phyloP scores from a whole-genome alignment of 2,888 invertebrate genomes.

The Mesoligia furuncula region DNA sequence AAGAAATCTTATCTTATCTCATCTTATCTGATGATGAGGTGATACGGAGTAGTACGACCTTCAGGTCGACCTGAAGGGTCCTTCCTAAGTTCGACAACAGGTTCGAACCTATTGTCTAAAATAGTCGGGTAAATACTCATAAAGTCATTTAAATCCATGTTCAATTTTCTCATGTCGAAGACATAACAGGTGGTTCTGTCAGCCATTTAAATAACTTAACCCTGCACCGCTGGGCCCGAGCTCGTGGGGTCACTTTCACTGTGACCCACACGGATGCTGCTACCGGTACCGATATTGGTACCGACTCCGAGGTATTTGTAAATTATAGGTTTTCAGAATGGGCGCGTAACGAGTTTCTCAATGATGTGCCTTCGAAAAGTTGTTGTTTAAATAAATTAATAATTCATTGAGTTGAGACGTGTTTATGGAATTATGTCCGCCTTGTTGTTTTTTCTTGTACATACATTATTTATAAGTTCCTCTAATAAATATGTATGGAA shows the following conservation, averaged over 20 bases:
- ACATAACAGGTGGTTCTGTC: background rate
- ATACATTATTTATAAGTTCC: background rate
- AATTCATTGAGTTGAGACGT: constrained; percentile 16
- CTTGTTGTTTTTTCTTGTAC: background rate
- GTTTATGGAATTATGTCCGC: background rate
- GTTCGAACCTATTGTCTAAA: too few relatives aligned
- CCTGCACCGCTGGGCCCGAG: constrained; percentile 3
- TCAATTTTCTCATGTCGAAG: background rate
- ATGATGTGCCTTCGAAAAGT: background rate
- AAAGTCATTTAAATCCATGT: too few relatives aligned
- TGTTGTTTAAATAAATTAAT: background rate
- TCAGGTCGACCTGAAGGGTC: too few relatives aligned
- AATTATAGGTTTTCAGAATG: constrained; percentile 43
- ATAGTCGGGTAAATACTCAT: too few relatives aligned
- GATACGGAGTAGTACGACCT: too few relatives aligned
- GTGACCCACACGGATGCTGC: constrained; percentile 42
- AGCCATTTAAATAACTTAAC: constrained; percentile 34
- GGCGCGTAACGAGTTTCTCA: background rate
- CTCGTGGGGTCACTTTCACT: constrained; percentile 53
- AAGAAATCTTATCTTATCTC: too few relatives aligned
- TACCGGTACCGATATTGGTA: constrained; percentile 25
- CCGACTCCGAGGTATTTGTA: constrained; percentile 33
- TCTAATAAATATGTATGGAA: background rate
- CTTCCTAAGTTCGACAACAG: too few relatives aligned
- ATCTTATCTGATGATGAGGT: too few relatives aligned